phyloP scores from a whole-genome alignment of 2,888 invertebrate genomes.

The Ormia ochracea region DNA sequence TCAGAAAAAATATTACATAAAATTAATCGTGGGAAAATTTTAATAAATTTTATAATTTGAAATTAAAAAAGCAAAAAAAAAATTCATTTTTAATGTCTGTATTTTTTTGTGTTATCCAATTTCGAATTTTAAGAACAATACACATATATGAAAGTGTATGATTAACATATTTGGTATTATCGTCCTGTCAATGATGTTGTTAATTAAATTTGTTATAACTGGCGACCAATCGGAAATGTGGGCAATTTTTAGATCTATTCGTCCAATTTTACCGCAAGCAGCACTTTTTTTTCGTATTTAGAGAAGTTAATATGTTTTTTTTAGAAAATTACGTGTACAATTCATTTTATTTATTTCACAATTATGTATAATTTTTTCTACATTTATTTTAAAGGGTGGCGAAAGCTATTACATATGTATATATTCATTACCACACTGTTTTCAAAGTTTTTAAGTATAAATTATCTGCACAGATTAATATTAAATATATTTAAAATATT shows the following conservation, averaged over 20 bases:
- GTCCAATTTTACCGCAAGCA: constrained; percentile 6
- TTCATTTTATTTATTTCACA: background rate
- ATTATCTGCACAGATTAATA: background rate
- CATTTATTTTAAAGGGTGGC: background rate
- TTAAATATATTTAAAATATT: constrained; percentile 28
- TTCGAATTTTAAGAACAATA: too few relatives aligned
- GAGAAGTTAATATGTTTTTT: constrained; percentile 9
- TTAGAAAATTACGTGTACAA: background rate
- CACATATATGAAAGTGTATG: too few relatives aligned
- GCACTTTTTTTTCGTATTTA: constrained; percentile 8
- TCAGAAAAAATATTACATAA: background rate
- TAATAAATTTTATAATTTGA: background rate
- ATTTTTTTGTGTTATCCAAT: too few relatives aligned
- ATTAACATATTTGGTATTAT: background rate
- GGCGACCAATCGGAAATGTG: background rate
- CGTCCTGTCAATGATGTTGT: background rate
- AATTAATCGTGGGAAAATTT: constrained; percentile 36
- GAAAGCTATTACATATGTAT: constrained; percentile 14
- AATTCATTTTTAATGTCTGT: too few relatives aligned
- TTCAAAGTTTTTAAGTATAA: constrained; percentile 6
- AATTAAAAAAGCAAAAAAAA: background rate
- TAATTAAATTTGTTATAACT: background rate
- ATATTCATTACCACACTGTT: background rate
- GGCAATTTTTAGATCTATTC: constrained; percentile 18
- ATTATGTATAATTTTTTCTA: background rate